A percentile compares a stretch with the other conserved stretches of the same genome.
Evolutionary conservation across 2,113 vertebrate genomes (phyloP).

Genomic region (Felis chaus): DNA sequence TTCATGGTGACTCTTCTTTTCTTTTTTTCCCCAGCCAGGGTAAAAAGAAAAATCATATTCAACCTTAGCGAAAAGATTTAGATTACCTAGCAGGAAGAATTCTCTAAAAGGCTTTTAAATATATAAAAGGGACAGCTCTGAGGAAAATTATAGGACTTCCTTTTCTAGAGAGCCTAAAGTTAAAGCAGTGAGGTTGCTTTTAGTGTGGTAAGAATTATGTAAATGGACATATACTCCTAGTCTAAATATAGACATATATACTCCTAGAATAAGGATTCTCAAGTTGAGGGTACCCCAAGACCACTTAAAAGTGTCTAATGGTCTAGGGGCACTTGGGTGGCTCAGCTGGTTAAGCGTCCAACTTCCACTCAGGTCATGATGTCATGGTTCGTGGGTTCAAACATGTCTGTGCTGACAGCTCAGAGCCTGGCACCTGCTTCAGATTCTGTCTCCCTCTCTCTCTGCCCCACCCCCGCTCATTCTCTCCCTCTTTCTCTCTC

Average conservation of each 20-base stretch:
- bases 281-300: neutral
- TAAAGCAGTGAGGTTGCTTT: neutral
- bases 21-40: neutral
- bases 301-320: neutral
- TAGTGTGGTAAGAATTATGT: neutral
- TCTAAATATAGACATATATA: neutral
- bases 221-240: neutral
- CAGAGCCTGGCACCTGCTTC: too few relatives aligned
- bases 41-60: conserved; percentile 21
- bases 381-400: too few relatives aligned
- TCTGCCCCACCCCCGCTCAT: too few relatives aligned
- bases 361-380: too few relatives aligned
- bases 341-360: too few relatives aligned
- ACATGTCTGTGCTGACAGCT: too few relatives aligned
- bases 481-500: too few relatives aligned
- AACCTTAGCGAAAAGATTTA: conserved; percentile 29
- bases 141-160: neutral
- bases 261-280: neutral
- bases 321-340: too few relatives aligned
- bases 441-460: too few relatives aligned
- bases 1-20: neutral
- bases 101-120: conserved; percentile 23
- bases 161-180: neutral
- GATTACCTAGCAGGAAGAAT: neutral
- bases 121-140: neutral